Evolutionary conservation across 1,140 invertebrate species (phyloP).

Genomic region (Lineus longissimus): DNA sequence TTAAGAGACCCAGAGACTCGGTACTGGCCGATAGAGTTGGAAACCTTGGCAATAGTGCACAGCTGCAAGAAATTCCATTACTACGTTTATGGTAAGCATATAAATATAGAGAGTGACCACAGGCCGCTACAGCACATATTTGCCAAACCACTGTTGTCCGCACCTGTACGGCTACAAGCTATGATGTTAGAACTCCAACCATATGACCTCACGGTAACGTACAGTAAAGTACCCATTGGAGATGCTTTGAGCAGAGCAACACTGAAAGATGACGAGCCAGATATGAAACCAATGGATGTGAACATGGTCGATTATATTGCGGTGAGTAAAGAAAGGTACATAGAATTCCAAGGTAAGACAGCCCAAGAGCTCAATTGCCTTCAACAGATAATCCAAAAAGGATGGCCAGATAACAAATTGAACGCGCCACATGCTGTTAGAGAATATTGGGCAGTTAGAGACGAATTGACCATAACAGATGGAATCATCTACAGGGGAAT

Average conservation of each 20-base stretch:
- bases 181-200: constrained; percentile 6
- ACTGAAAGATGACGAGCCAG: constrained; percentile 4
- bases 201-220: constrained; percentile 4
- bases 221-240: not conserved
- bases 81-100: constrained; percentile 1
- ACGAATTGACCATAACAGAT: constrained; percentile 22
- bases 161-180: not conserved
- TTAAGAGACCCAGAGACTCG: not conserved
- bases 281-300: constrained; percentile 1
- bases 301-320: constrained; percentile 4
- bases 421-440: constrained; percentile 1
- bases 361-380: constrained; percentile 5
- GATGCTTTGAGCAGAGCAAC: constrained; percentile 2
- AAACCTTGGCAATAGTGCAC: not conserved
- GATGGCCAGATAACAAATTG: constrained; percentile 15
- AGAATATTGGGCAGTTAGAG: constrained; percentile 19
- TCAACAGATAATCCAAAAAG: constrained; percentile 12
- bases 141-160: not conserved
- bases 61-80: constrained; percentile 5
- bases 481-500: constrained; percentile 22
- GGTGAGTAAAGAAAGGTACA: not conserved
- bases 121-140: not conserved
- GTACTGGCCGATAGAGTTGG: not conserved
- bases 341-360: not conserved
- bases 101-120: not conserved